Evolutionary conservation across 2,113 vertebrate genomes (phyloP), one percentile per base, ranked within the genome.

Genomic region (Rhadina sibilatrix): DNA sequence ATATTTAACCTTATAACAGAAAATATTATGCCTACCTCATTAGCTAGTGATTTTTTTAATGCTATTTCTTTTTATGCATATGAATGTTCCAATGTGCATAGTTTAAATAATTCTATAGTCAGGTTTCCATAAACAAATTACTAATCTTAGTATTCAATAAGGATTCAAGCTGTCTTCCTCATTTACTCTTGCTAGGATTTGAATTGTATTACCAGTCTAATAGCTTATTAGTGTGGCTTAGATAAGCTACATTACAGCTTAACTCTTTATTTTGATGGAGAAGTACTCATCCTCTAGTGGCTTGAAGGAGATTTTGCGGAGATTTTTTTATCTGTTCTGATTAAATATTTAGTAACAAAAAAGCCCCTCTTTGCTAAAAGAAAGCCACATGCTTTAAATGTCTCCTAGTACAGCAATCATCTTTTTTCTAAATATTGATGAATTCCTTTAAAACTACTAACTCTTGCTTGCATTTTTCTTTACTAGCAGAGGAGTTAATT

Each of bases 331-430:
- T 83, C 80, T 94, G 47, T 60, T 91, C 83, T 86, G 44, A 75
- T 92, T 91, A 94, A 96, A 95, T 96, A 97, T 95, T 97, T 96
- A 89, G 93, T 50, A 64, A 92, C 38, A 93, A 87, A 91, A 69
- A 35, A 37, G 1, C 2, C 15, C 77, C 13, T 87, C 77, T 65
- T 84, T 93, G 46, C 16, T 83, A 88, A 80, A 85, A 82, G 53
- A 40, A 96, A 87, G 54, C 83, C 65, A 27, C 31, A 59, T 60
- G 47, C 61, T 93, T 86, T 82, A 61, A 54, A 19, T 33, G 31
- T 50, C 59, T 46, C 38, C 30, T 44, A 11, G 15, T 91, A 89
- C 42, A 93, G 61, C 15, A 56, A 11, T 60, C 6, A 31, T 37
- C 3, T 47, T 42, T 61, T 47, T 63, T 53, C 35, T 83, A 89